phyloP scores from a whole-genome alignment of 2,888 invertebrate genomes.

The Laothoe populi region DNA sequence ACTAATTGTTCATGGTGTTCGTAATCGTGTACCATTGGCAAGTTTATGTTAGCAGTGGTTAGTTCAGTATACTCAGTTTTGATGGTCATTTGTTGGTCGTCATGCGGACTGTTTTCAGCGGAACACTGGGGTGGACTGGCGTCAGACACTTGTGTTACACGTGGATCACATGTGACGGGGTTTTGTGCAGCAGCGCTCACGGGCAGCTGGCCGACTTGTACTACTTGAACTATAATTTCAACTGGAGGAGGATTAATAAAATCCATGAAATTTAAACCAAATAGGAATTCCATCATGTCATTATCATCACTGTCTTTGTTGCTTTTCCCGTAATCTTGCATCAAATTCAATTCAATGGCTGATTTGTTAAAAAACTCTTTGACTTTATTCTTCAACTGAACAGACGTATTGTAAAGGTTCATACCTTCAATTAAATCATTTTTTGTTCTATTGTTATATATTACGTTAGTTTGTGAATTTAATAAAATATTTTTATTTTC shows the following conservation, averaged over 20 bases:
- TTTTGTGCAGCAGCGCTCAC: constrained; percentile 78
- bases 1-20: constrained; percentile 54
- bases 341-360: constrained; percentile 55
- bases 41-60: constrained; percentile 71
- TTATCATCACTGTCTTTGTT: constrained; percentile 28
- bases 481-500: constrained; percentile 48
- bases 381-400: constrained; percentile 65
- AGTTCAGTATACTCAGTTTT: constrained; percentile 79
- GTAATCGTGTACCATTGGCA: constrained; percentile 69
- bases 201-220: constrained; percentile 83
- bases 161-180: constrained; percentile 75
- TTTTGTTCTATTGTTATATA: constrained; percentile 34
- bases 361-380: constrained; percentile 67
- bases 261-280: constrained; percentile 66
- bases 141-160: constrained; percentile 76
- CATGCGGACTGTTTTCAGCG: constrained; percentile 66
- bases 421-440: constrained; percentile 52
- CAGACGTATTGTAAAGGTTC: constrained; percentile 52
- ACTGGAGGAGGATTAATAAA: constrained; percentile 83
- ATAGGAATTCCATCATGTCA: constrained; percentile 40
- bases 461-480: constrained; percentile 35
- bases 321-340: constrained; percentile 35
- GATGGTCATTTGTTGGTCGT: constrained; percentile 63
- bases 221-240: constrained; percentile 81
- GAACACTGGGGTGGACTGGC: constrained; percentile 77